Conservation (phyloP, 2,888 invertebrate species). For the Lamellibrachia satsuma region DNA sequence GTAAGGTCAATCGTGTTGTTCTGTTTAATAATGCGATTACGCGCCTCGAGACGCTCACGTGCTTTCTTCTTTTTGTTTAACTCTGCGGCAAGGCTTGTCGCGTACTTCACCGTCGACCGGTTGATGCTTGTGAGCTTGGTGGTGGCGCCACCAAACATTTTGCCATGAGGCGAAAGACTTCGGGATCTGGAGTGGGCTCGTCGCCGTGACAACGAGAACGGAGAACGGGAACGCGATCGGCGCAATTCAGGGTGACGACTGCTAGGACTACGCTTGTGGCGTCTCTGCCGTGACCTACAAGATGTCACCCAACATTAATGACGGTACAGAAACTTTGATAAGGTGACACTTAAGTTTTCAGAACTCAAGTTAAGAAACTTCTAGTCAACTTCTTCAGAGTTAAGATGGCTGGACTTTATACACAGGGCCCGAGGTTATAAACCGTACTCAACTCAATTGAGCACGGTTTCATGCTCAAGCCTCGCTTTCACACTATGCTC, state of each 20-base stretch:
- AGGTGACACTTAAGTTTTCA: too few species aligned
- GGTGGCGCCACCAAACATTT: not conserved
- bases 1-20: conserved; percentile 1
- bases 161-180: conserved; percentile 13
- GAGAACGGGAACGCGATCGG: not conserved
- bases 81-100: conserved; percentile 62
- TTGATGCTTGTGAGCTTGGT: not conserved
- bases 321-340: too few species aligned
- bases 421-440: too few species aligned
- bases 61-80: conserved; percentile 61
- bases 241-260: not conserved
- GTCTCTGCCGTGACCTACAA: not conserved
- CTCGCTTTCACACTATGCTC: too few species aligned
- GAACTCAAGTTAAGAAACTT: too few species aligned
- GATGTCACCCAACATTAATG: not conserved
- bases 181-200: not conserved
- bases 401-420: too few species aligned
- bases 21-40: not conserved
- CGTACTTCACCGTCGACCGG: conserved; percentile 53
- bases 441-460: too few species aligned
- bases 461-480: too few species aligned
- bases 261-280: conserved; percentile 2
- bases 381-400: too few species aligned
- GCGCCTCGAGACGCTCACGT: conserved; percentile 60
- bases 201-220: not conserved